These are phyloP conservation scores for Equus przewalskii DNA, from an alignment of 2,113 vertebrate genomes.

Conservation along the genomic window DNA sequence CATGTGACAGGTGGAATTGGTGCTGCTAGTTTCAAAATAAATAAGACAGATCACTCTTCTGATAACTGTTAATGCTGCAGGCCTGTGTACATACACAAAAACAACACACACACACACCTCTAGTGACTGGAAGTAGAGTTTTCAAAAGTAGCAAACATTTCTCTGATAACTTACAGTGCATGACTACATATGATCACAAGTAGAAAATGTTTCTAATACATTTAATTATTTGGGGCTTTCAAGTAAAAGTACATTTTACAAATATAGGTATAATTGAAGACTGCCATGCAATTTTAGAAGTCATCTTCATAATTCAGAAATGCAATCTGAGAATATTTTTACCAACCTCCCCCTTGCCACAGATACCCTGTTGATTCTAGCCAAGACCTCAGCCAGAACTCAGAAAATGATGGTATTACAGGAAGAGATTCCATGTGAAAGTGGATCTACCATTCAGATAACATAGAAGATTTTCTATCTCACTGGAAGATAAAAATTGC, in stretches of 20 bases:
- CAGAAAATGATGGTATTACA: background rate
- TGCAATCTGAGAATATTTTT: background rate
- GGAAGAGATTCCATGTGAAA: background rate
- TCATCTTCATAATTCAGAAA: background rate
- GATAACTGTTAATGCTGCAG: background rate
- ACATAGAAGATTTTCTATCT: background rate
- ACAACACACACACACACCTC: no score
- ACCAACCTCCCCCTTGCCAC: background rate
- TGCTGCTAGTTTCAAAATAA: conserved; percentile 37
- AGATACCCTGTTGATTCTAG: background rate
- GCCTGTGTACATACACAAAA: background rate
- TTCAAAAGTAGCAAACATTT: conserved; percentile 21
- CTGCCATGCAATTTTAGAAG: background rate
- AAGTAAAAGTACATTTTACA: conserved; percentile 25
- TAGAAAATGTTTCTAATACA: background rate
- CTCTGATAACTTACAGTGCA: conserved; percentile 8
- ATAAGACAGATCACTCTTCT: background rate
- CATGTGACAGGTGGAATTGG: background rate
- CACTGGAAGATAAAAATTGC: background rate
- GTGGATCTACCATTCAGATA: background rate
- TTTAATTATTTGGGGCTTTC: background rate
- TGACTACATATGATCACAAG: background rate
- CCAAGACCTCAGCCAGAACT: background rate
- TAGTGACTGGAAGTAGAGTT: background rate
- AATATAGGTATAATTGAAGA: conserved; percentile 15